Conservation (phyloP, 2,888 invertebrate species). For the Sphaerophoria taeniata region DNA sequence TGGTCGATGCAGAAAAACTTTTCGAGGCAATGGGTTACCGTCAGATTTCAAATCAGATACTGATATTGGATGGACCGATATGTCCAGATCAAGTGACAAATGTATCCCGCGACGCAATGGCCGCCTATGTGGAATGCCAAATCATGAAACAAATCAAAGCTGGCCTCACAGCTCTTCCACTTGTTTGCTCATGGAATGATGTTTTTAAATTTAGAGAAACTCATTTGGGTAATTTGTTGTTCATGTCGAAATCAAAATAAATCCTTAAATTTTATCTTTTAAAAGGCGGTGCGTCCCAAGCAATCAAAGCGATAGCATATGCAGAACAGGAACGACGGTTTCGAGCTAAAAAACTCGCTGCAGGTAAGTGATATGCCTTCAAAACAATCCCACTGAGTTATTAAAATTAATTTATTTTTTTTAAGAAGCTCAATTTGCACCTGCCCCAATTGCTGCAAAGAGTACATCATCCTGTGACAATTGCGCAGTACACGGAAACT, state of each 20-base stretch:
- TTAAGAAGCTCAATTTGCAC: constrained; percentile 68
- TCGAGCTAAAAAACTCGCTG: constrained; percentile 78
- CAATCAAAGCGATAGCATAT: constrained; percentile 80
- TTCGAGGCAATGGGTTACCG: constrained; percentile 93
- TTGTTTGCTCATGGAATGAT: constrained; percentile 87
- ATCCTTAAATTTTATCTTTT: constrained; percentile 21
- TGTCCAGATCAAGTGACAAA: constrained; percentile 92
- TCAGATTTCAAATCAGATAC: constrained; percentile 83
- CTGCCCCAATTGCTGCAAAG: constrained; percentile 45
- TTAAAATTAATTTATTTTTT: not conserved
- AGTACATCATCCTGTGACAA: constrained; percentile 71
- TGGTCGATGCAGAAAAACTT: constrained; percentile 90
- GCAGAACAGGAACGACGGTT: constrained; percentile 78
- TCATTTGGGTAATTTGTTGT: constrained; percentile 77
- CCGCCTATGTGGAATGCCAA: constrained; percentile 94
- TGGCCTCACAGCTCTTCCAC: constrained; percentile 86
- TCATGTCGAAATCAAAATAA: not conserved
- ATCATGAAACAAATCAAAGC: constrained; percentile 89
- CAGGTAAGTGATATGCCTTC: constrained; percentile 54
- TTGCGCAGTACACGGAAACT: constrained; percentile 67
- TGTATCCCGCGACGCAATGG: constrained; percentile 92
- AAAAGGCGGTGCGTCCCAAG: constrained; percentile 78
- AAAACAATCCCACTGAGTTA: not conserved
- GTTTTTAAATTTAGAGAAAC: constrained; percentile 83
- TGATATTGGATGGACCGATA: constrained; percentile 88